phyloP scores from a whole-genome alignment of 1,140 invertebrate species.

The Magallana gigas region DNA sequence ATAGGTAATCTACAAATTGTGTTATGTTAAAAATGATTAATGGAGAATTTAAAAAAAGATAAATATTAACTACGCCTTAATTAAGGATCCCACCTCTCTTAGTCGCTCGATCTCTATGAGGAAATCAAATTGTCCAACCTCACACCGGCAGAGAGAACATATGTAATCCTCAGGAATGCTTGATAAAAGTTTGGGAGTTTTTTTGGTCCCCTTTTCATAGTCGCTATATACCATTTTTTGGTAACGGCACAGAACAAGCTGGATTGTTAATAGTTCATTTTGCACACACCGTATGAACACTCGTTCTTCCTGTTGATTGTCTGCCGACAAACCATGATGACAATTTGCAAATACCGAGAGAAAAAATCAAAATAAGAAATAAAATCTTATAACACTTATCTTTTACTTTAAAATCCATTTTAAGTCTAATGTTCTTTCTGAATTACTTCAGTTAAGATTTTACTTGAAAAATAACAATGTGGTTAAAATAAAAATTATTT shows the following conservation, averaged over 20 bases:
- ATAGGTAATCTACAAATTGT: too few relatives aligned
- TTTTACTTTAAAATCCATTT: too few relatives aligned
- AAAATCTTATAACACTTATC: too few relatives aligned
- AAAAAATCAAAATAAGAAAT: too few relatives aligned
- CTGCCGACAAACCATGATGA: neutral
- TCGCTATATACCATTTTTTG: constrained; percentile 38
- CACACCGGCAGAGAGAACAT: constrained; percentile 3
- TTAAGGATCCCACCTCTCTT: constrained; percentile 2
- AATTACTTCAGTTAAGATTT: too few relatives aligned
- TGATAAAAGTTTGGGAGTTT: neutral
- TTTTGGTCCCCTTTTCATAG: neutral
- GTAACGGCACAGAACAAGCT: constrained; percentile 5
- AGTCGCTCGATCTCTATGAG: constrained; percentile 3
- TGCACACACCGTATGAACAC: neutral
- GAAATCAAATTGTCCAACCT: constrained; percentile 8
- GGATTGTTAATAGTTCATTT: neutral
- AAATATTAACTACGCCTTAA: too few relatives aligned
- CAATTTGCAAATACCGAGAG: too few relatives aligned
- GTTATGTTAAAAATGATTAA: too few relatives aligned
- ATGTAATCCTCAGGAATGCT: constrained; percentile 40
- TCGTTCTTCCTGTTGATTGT: neutral
- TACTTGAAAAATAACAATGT: too few relatives aligned
- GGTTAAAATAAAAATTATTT: too few relatives aligned
- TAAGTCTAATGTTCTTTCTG: too few relatives aligned
- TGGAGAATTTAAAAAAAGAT: too few relatives aligned